phyloP scores from a whole-genome alignment of 2,888 invertebrate genomes.

The Drosophila emarginata region DNA sequence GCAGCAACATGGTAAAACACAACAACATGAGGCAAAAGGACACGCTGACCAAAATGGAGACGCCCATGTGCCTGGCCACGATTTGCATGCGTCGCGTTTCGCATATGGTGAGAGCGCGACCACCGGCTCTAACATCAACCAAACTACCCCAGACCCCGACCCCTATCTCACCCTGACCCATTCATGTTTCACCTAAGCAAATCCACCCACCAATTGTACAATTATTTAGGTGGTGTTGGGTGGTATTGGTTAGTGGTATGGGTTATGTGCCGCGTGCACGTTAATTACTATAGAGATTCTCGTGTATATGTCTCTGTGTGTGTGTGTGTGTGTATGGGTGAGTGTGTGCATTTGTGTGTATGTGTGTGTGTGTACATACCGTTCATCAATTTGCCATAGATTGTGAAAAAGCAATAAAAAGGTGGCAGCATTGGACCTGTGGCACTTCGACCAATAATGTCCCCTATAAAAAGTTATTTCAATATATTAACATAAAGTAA shows the following conservation, averaged over 20 bases:
- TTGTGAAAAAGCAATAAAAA: slow-evolving; percentile 67
- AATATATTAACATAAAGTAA: too few species aligned
- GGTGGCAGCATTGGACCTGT: slow-evolving; percentile 45
- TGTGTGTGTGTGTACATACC: slow-evolving; percentile 42
- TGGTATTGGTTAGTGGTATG: slow-evolving; percentile 18
- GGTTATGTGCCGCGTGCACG: slow-evolving; percentile 74
- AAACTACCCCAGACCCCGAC: slow-evolving; percentile 25
- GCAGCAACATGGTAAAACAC: slow-evolving; percentile 48
- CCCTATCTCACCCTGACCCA: neutral
- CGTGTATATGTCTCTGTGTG: slow-evolving; percentile 23
- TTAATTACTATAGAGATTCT: slow-evolving; percentile 65
- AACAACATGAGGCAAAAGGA: slow-evolving; percentile 43
- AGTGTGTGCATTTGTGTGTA: neutral
- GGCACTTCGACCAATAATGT: neutral
- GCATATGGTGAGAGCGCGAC: slow-evolving; percentile 6
- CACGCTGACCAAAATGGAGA: slow-evolving; percentile 65
- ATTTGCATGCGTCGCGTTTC: slow-evolving; percentile 75
- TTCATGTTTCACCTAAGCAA: neutral
- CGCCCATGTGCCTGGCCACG: slow-evolving; percentile 55
- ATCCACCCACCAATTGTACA: neutral
- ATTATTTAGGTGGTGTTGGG: neutral
- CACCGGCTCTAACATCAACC: neutral
- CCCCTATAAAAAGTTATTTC: neutral
- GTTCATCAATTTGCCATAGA: slow-evolving; percentile 76
- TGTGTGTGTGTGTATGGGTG: neutral